A percentile compares a stretch with the other conserved stretches of the same genome.
phyloP scores from a whole-genome alignment of 2,888 invertebrate species.

The Sarcophaga subvicina region DNA sequence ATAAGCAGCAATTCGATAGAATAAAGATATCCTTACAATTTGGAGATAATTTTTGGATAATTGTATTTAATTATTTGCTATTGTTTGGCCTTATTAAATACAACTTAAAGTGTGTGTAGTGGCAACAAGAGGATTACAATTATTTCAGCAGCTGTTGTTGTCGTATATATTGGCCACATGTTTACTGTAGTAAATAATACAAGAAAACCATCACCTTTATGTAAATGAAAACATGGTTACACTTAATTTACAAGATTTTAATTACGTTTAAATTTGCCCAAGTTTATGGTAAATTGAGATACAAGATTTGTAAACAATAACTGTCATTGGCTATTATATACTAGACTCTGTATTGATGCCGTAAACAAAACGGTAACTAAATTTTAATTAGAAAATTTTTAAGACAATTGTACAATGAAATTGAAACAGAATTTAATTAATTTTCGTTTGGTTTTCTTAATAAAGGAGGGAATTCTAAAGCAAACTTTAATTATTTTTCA shows the following conservation, averaged over 20 bases:
- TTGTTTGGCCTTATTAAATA: constrained; percentile 54
- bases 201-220: background rate
- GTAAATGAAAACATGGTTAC: background rate
- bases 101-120: constrained; percentile 16
- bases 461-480: no score
- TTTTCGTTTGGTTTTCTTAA: no score
- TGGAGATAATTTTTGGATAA: constrained; percentile 56
- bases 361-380: no score
- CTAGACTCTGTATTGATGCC: background rate
- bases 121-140: background rate
- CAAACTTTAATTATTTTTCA: no score
- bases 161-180: background rate
- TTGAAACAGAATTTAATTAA: no score
- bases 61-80: constrained; percentile 68
- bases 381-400: no score
- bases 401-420: no score
- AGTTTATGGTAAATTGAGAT: background rate
- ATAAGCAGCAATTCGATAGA: constrained; percentile 24
- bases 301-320: background rate
- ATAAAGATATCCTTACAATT: constrained; percentile 44
- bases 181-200: background rate
- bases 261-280: constrained; percentile 45
- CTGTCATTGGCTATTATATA: background rate
- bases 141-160: background rate
- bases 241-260: constrained; percentile 32